phyloP scores from a whole-genome alignment of 2,113 vertebrate genomes.

The Aleadryas rufinucha region DNA sequence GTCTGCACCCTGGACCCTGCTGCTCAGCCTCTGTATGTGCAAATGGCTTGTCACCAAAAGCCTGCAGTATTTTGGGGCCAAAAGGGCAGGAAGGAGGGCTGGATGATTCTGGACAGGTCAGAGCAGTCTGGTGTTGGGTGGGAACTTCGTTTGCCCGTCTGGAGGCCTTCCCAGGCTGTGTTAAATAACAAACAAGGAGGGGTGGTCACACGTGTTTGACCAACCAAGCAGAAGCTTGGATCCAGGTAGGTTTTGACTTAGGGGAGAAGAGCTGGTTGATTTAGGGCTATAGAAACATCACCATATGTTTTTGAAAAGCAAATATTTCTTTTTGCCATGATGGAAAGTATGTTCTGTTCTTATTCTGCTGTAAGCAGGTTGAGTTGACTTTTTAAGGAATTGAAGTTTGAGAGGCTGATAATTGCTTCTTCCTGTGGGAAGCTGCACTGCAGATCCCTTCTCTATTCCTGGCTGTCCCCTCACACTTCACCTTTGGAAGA shows the following conservation, averaged over 20 bases:
- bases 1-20: neutral
- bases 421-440: neutral
- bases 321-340: neutral
- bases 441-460: neutral
- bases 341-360: neutral
- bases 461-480: conserved; percentile 1
- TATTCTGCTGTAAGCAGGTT: neutral
- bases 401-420: neutral
- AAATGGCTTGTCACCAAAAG: neutral
- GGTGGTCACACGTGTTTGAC: neutral
- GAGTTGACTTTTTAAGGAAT: neutral
- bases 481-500: neutral
- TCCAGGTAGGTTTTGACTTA: neutral
- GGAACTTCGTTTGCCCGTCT: neutral
- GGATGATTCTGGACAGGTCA: neutral
- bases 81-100: neutral
- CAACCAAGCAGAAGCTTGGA: neutral
- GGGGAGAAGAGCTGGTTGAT: neutral
- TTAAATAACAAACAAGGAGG: neutral
- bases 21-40: neutral
- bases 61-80: neutral
- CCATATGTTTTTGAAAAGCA: neutral
- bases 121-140: neutral
- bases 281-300: neutral
- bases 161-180: neutral